These are phyloP conservation scores for Menura novaehollandiae DNA, from an alignment of 2,113 vertebrate genomes.

Conservation along the genomic window DNA sequence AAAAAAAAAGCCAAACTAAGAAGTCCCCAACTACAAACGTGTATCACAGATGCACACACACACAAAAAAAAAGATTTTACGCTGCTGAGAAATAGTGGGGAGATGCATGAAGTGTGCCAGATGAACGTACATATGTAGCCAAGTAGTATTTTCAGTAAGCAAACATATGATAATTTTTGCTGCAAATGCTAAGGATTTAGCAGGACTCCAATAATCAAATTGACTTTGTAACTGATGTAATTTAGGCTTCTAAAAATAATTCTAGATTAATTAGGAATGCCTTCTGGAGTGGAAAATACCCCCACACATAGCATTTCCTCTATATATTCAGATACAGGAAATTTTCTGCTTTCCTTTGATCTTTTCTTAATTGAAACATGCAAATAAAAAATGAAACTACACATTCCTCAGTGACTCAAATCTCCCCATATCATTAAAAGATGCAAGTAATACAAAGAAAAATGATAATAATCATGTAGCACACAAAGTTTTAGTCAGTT, in stretches of 20 bases:
- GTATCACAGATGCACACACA: neutral
- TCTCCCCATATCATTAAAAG: neutral
- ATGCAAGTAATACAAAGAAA: neutral
- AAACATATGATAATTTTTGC: neutral
- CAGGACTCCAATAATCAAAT: neutral
- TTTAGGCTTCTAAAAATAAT: neutral
- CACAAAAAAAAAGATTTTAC: neutral
- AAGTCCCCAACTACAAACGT: neutral
- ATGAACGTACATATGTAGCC: neutral
- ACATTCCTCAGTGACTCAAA: neutral
- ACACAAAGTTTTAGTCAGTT: neutral
- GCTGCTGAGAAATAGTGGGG: neutral
- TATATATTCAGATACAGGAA: neutral
- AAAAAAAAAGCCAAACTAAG: neutral
- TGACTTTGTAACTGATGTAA: neutral
- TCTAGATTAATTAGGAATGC: neutral
- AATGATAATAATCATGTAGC: neutral
- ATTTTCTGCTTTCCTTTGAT: neutral
- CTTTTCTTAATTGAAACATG: neutral
- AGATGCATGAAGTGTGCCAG: neutral
- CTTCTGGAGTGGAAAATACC: neutral
- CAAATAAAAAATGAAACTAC: neutral
- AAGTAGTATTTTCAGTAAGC: neutral
- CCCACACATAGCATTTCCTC: neutral
- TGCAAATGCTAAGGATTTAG: neutral